phyloP scores from a whole-genome alignment of 1,140 invertebrate genomes.

The Belonocnema kinseyi region DNA sequence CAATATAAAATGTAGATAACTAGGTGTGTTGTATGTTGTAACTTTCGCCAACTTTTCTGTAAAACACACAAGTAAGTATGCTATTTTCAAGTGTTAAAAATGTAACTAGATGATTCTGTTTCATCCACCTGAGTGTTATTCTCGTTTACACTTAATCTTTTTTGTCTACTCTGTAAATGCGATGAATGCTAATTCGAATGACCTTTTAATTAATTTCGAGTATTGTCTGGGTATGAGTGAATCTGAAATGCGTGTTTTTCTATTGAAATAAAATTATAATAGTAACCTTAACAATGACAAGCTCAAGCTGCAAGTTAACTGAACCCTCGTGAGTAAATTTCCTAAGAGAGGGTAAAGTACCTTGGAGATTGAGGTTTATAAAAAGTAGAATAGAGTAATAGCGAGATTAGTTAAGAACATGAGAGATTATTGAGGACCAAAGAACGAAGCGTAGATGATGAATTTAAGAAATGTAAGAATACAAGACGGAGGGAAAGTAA shows the following conservation, averaged over 20 bases:
- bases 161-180: constrained; percentile 10
- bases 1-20: background rate
- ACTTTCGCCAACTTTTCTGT: constrained; percentile 3
- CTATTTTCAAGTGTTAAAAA: constrained; percentile 18
- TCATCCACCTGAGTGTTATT: background rate
- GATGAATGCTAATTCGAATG: constrained; percentile 17
- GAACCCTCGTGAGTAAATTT: background rate
- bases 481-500: background rate
- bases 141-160: background rate
- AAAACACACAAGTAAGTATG: constrained; percentile 25
- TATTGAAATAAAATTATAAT: constrained; percentile 27
- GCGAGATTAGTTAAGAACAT: constrained; percentile 14
- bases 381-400: constrained; percentile 31
- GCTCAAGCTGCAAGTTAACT: background rate
- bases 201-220: constrained; percentile 18
- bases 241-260: constrained; percentile 13
- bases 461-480: background rate
- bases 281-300: constrained; percentile 2
- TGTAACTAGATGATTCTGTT: background rate
- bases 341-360: background rate
- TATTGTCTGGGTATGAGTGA: constrained; percentile 22
- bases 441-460: background rate
- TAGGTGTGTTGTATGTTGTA: background rate
- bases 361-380: constrained; percentile 17
- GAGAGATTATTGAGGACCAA: constrained; percentile 22